phyloP scores from a whole-genome alignment of 2,888 invertebrate species.

The Pterostichus madidus region DNA sequence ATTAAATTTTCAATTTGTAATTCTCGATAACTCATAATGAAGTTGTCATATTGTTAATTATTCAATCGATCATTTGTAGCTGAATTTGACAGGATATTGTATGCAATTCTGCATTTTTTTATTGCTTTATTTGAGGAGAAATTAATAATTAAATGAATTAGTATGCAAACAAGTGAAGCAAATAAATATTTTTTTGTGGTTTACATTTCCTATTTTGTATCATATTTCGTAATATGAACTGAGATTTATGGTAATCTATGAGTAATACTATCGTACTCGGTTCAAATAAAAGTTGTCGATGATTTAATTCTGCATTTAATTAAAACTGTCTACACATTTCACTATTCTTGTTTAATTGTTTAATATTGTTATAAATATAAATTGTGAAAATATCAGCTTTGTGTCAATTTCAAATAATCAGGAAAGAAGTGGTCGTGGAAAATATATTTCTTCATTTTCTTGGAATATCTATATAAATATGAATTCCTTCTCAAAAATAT shows the following conservation, averaged over 20 bases:
- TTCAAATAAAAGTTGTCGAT: too few species aligned
- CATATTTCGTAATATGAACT: neutral
- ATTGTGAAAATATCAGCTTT: too few species aligned
- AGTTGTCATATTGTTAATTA: conserved; percentile 2
- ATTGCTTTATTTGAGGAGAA: neutral
- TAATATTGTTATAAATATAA: too few species aligned
- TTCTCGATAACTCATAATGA: neutral
- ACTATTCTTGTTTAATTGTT: too few species aligned
- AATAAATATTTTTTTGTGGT: neutral
- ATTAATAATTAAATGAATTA: conserved; percentile 2
- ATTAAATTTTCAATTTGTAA: neutral
- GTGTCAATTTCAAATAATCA: too few species aligned
- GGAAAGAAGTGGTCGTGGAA: too few species aligned
- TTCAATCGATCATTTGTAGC: neutral
- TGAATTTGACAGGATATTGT: neutral
- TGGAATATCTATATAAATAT: too few species aligned
- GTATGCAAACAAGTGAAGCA: neutral
- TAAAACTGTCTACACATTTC: too few species aligned
- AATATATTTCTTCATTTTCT: too few species aligned
- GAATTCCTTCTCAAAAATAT: too few species aligned
- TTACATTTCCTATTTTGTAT: neutral
- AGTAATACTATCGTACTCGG: too few species aligned
- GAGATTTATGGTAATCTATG: neutral
- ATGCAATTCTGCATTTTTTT: neutral
- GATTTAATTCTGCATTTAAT: too few species aligned